These are phyloP conservation scores for Liasis olivaceus DNA, from an alignment of 2,797 vertebrate species.

Conservation along the genomic window DNA sequence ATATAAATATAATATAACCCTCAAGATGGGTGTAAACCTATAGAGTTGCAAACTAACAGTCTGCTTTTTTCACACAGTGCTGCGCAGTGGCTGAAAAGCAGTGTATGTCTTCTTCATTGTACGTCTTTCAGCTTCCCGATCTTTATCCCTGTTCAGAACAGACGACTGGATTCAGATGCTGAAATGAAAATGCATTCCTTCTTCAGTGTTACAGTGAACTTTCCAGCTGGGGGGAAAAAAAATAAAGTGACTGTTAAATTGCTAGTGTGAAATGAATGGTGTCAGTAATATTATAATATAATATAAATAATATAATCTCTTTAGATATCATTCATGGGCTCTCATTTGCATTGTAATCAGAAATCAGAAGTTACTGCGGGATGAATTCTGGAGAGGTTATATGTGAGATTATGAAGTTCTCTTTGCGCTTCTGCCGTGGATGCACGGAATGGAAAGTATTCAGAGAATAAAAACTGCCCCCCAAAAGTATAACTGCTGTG, in stretches of 20 bases:
- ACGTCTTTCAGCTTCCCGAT: background rate
- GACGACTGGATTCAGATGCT: background rate
- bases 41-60: background rate
- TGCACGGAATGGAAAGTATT: background rate
- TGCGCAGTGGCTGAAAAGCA: background rate
- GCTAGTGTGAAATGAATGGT: background rate
- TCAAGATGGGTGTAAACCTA: background rate
- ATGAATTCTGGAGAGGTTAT: background rate
- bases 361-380: background rate
- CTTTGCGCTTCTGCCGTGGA: background rate
- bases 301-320: background rate
- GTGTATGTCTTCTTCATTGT: background rate
- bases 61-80: background rate
- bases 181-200: background rate
- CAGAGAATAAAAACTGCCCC: background rate
- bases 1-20: slow-evolving; percentile 6
- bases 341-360: background rate
- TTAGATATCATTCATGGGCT: background rate
- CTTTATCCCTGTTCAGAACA: background rate
- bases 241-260: slow-evolving; percentile 5
- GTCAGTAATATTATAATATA: background rate
- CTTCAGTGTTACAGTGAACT: background rate
- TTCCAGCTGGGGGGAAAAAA: background rate
- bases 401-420: background rate
- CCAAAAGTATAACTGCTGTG: background rate